These are phyloP conservation scores for Cirrhinus molitorella DNA, from an alignment of 2,797 vertebrate genomes.

Conservation along the genomic window DNA sequence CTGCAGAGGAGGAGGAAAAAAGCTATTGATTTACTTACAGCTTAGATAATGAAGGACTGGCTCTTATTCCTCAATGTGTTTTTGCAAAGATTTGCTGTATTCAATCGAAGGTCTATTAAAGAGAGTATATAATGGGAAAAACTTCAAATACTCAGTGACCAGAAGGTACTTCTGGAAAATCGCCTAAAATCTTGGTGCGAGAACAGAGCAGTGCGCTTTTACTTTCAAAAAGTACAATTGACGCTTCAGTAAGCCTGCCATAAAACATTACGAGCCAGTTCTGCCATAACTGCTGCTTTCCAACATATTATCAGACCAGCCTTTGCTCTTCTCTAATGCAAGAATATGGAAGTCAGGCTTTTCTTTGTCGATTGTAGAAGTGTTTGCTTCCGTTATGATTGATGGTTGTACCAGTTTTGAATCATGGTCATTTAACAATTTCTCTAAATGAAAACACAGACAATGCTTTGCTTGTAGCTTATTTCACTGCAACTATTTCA, in stretches of 20 bases:
- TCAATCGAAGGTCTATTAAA: slow-evolving; percentile 1
- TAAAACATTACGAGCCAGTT: neutral
- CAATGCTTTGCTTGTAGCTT: neutral
- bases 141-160: neutral
- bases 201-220: neutral
- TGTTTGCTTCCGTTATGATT: too few species aligned
- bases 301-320: neutral
- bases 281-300: neutral
- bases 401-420: neutral
- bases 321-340: neutral
- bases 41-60: slow-evolving; percentile 39
- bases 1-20: slow-evolving; percentile 23
- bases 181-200: neutral
- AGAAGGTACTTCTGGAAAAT: neutral
- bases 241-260: neutral
- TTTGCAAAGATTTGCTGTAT: slow-evolving; percentile 39
- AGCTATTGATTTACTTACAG: slow-evolving; percentile 56
- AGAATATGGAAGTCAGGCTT: neutral
- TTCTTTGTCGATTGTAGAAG: neutral
- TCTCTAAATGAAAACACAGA: neutral
- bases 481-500: too few species aligned
- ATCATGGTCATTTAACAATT: neutral
- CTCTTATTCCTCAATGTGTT: slow-evolving; percentile 1
- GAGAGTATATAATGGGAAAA: slow-evolving; percentile 32
- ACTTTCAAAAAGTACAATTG: neutral